Base-by-base conservation (phyloP, 2,888 invertebrate species). In the Drosophila fungiperda region DNA sequence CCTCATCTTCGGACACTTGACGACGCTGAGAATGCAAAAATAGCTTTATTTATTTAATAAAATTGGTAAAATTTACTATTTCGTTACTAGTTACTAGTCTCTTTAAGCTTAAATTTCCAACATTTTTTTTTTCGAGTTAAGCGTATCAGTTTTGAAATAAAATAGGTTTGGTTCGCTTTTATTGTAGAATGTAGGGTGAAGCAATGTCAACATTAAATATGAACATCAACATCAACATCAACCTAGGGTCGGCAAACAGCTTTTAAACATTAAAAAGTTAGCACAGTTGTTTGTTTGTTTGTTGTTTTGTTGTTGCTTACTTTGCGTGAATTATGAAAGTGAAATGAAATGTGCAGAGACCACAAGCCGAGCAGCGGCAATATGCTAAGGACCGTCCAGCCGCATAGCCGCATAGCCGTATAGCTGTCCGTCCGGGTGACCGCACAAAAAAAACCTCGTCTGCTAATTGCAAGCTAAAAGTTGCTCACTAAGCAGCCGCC, bases 391-490 rank as follows among this genome's bases (percentile, higher is more conserved):
- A 72, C 50, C 33, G 20, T 29, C 17, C 40, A 23, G 61, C 35
- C 33, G 55, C 20, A 29, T 29, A 29, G 45, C 29, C 26, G 50
- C 29, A 29, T 29, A 23, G 61, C 35, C 33, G 55, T 33, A 12
- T 17, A 29, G 45, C 29, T 20, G 50, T 15, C 15, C 45, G 45
- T 45, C 23, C 4, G 35, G 52, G 26, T 52, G 50, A 60, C 53
- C 54, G 15, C 42, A 38, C 35, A 33, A 23, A 58, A 64, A 29
- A 58, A 64, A 54, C 48, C 61, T 53, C 55, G 64, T 15, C 63
- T 60, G 80, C 83, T 84, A 84, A 84, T 86, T 84, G 86, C 80
- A 78, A 82, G 73, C 82, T 82, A 78, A 84, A 83, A 86, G 82
- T 86, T 86, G 80, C 84, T 83, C 83, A 83, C 83, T 84, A 82